A percentile compares a stretch with the other conserved stretches of the same genome.
These are phyloP conservation scores for Alviniconcha strummeri DNA, from an alignment of 2,888 invertebrate species.

Conservation along the genomic window DNA sequence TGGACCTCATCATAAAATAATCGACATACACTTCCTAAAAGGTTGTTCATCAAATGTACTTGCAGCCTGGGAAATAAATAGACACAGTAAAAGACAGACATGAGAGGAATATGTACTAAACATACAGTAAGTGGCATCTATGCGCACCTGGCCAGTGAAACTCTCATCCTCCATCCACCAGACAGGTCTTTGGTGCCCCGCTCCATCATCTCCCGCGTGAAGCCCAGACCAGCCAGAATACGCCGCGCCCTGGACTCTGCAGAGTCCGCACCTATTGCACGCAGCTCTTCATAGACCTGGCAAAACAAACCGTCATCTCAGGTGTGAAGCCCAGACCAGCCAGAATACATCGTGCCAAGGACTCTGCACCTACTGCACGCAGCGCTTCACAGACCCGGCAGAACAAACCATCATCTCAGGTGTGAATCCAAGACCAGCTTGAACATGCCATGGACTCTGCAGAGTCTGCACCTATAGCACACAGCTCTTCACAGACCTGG, in stretches of 20 bases:
- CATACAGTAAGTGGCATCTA: no score
- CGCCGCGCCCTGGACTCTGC: conserved; percentile 97
- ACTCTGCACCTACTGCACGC: conserved; percentile 97
- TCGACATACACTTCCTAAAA: no score
- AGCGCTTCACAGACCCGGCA: conserved; percentile 90
- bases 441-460: conserved; percentile 96
- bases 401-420: conserved; percentile 80
- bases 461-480: conserved; percentile 97
- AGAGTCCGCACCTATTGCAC: conserved; percentile 97
- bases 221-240: conserved; percentile 97
- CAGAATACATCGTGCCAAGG: conserved; percentile 94
- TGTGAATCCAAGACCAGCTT: conserved; percentile 96
- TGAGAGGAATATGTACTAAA: no score
- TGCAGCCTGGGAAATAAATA: no score
- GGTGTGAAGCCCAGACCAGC: conserved; percentile 94
- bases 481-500: conserved; percentile 91
- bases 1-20: no score
- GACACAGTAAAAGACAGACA: no score
- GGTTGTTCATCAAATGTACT: no score
- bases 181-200: conserved; percentile 83
- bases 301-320: conserved; percentile 65
- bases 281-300: conserved; percentile 91
- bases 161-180: conserved; percentile 99
- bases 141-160: conserved; percentile 87
- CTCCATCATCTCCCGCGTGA: conserved; percentile 85